A percentile compares a stretch with the other conserved stretches of the same genome.
Conservation (phyloP, 1,140 invertebrate species). For the Augochlora pura region DNA sequence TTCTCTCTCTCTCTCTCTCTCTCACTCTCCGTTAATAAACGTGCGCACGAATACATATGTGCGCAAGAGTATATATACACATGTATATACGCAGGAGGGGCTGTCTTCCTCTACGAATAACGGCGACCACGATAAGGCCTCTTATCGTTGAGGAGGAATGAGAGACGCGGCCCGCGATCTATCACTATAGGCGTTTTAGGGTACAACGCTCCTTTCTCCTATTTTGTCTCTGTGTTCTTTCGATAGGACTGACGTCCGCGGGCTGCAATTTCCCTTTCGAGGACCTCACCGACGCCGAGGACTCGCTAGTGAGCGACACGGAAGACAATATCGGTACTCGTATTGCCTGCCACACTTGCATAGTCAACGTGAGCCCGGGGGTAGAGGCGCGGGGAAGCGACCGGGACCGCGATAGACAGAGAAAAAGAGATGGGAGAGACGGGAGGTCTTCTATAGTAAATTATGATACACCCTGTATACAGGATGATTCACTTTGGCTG, state of each 20-base stretch:
- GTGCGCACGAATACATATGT: constrained; percentile 1
- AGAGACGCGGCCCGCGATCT: background rate
- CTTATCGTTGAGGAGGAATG: constrained; percentile 46
- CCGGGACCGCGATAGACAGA: no score
- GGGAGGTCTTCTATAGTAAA: no score
- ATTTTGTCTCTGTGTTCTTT: constrained; percentile 73
- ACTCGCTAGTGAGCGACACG: constrained; percentile 77
- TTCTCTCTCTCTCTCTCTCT: no score
- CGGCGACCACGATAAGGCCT: constrained; percentile 52
- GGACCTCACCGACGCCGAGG: constrained; percentile 77
- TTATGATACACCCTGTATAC: no score
- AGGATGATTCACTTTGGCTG: no score
- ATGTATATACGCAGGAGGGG: no score
- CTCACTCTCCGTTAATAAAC: no score
- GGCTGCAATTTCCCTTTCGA: constrained; percentile 78
- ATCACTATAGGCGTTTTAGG: constrained; percentile 11
- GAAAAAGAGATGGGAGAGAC: no score
- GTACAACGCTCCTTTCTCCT: constrained; percentile 62
- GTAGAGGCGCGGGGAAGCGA: constrained; percentile 59
- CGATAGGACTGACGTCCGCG: constrained; percentile 72
- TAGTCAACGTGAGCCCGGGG: constrained; percentile 69
- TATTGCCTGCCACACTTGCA: constrained; percentile 65
- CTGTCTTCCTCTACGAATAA: constrained; percentile 59
- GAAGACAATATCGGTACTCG: constrained; percentile 77
- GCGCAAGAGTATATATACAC: no score